Evolutionary conservation across 2,888 invertebrate genomes (phyloP), one percentile per base, ranked within the genome.

Genomic region (Morpho achilles): DNA sequence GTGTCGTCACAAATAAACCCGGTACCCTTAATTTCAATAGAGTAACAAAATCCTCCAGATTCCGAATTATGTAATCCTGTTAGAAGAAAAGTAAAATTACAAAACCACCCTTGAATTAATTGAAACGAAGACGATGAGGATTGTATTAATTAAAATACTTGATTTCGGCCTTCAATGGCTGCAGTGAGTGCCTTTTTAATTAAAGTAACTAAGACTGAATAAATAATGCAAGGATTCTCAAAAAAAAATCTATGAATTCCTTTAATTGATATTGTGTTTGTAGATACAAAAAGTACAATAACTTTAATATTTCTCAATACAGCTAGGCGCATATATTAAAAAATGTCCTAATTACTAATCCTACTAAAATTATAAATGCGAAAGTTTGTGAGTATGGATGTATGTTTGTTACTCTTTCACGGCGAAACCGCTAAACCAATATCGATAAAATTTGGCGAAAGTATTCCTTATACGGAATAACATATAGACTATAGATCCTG

Each of bases 121-220:
- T 70, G 69, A 72, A 68, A 69, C 61, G 68, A 69, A 69, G 65
- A 70, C 68, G 67, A 65, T 66, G 65, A 67, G 67, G 67, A 72
- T 67, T 69, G 67, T 67, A 70, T 72, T 74, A 72, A 74, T 76
- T 76, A 70, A 69, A 72, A 71, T 68, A 69, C 70, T 71, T 70
- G 69, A 73, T 69, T 73, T 70, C 64, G 67, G 68, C 69, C 65
- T 72, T 69, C 67, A 67, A 67, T 65, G 62, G 66, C 64, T 60
- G 65, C 64, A 63, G 63, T 64, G 63, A 65, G 62, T 59, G 62
- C 62, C 62, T 67, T 69, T 68, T 69, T 73, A 69, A 72, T 71
- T 69, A 67, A 72, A 70, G 64, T 60, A 66, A 69, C 67, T 69
- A 65, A 67, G 65, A 62, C 65, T 60, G 65, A 68, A 68, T 65